Percentiles rank a stretch among this genome's conserved stretches.
Conservation (phyloP, 2,888 invertebrate genomes). For the Uloborus plumipes region DNA sequence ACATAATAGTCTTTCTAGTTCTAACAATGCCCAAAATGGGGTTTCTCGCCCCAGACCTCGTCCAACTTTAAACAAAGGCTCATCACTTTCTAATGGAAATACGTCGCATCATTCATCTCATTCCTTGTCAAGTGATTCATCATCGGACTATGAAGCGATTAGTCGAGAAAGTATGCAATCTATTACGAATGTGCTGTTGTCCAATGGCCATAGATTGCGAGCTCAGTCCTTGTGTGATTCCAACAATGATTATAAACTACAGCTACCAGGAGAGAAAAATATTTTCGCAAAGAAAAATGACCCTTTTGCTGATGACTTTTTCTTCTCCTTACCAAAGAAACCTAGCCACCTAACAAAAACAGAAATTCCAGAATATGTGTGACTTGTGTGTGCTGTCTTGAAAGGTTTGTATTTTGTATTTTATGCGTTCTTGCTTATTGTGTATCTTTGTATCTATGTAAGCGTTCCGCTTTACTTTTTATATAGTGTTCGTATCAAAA, state of each 20-base stretch:
- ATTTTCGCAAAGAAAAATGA: constrained; percentile 88
- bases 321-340: constrained; percentile 70
- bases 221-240: constrained; percentile 42
- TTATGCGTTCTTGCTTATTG: background rate
- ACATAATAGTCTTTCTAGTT: constrained; percentile 14
- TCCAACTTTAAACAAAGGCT: constrained; percentile 45
- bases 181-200: constrained; percentile 50
- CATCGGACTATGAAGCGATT: constrained; percentile 52
- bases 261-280: constrained; percentile 36
- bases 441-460: background rate
- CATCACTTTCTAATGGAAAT: constrained; percentile 30
- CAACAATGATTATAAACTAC: constrained; percentile 28
- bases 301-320: constrained; percentile 88
- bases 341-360: constrained; percentile 37
- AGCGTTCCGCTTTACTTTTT: background rate
- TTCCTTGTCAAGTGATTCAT: constrained; percentile 44
- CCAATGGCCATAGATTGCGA: constrained; percentile 50
- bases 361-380: constrained; percentile 63
- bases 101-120: constrained; percentile 36
- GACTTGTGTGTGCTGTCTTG: constrained; percentile 37
- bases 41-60: constrained; percentile 59
- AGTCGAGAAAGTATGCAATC: constrained; percentile 61
- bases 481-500: background rate
- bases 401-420: constrained; percentile 34
- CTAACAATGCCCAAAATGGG: constrained; percentile 25